phyloP scores from a whole-genome alignment of 92 coral and sea anemone genomes.

The Bergia puertoricense region DNA sequence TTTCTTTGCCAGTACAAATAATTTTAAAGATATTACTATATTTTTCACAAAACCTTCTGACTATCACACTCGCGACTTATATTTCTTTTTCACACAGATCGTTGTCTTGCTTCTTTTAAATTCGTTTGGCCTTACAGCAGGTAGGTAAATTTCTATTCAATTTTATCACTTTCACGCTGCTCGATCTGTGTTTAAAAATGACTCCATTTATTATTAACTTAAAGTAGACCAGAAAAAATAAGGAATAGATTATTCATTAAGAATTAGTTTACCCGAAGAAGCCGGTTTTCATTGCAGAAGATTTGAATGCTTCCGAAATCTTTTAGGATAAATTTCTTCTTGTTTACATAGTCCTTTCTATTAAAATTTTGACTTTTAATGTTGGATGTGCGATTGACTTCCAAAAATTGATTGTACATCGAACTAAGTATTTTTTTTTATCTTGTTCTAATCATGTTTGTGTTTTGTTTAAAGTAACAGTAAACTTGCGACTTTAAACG shows the following conservation, averaged over 20 bases:
- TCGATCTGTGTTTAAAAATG: neutral
- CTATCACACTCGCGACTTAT: neutral
- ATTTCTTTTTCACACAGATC: constrained; percentile 10
- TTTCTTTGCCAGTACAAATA: neutral
- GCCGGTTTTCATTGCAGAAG: neutral
- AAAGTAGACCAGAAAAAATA: neutral
- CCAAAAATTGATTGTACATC: neutral
- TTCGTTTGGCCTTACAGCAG: neutral
- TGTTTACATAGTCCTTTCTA: constrained; percentile 33
- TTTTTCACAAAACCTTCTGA: neutral
- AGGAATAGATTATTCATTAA: neutral
- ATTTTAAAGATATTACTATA: constrained; percentile 3
- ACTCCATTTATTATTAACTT: constrained; percentile 15
- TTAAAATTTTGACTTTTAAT: constrained; percentile 32
- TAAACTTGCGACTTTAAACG: constrained; percentile 11
- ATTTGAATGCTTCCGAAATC: constrained; percentile 26
- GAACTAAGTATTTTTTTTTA: neutral
- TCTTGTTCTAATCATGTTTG: neutral
- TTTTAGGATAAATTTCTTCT: constrained; percentile 9
- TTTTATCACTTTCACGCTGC: neutral
- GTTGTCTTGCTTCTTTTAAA: constrained; percentile 8
- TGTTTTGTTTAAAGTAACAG: constrained; percentile 13
- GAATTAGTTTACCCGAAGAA: neutral
- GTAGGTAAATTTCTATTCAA: constrained; percentile 14
- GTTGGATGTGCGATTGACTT: neutral